Evolutionary conservation across 37 sponge, comb jelly and placozoan species (phyloP), one percentile per base, ranked within the genome.

Genomic region (Chondrilla cf. caribensis): DNA sequence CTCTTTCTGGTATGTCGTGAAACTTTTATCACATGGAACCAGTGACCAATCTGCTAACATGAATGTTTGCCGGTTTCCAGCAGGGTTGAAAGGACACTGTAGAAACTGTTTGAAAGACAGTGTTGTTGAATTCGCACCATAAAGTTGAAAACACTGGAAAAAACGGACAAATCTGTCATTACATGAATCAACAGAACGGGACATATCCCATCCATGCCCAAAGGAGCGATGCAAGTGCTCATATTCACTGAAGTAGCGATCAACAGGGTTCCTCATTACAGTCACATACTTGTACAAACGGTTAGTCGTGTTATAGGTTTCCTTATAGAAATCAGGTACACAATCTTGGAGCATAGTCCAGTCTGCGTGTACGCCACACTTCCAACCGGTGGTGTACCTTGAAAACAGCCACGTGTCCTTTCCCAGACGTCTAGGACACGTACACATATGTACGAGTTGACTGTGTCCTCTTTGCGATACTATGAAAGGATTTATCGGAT

Each of bases 181-280:
- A 68, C 95, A 94, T 1, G 64, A 22, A 43, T 80, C 58, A 18
- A 18, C 25, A 2, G 41, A 31, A 3, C n/a, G 33, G 2, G 60
- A 64, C 25, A 54, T 38, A 2, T 60, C 42, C 92, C 94, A 97
- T 0, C 82, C 86, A 38, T 90, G 93, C 58, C 92, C 94, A n/a
- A n/a, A n/a, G n/a, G n/a, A n/a, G 37, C 95, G 65, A 62, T 67
- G 60, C 28, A 94, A 88, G 75, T 93, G 95, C 47, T 83, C 57
- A 55, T 84, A 97, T 78, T 97, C 97, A 42, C 97, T 97, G 22
- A 94, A 17, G 65, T 81, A 94, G 57, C 97, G 68, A 11, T 77
- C 54, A 24, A 97, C 86, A 5, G 97, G 97, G 38, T 94, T 82
- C 2, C 97, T 51, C 1, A 97, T 42, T 8, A 92, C 38, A 3